These are phyloP conservation scores for Sinocyclocheilus anshuiensis DNA, from an alignment of 2,113 vertebrate genomes.

Conservation along the genomic window DNA sequence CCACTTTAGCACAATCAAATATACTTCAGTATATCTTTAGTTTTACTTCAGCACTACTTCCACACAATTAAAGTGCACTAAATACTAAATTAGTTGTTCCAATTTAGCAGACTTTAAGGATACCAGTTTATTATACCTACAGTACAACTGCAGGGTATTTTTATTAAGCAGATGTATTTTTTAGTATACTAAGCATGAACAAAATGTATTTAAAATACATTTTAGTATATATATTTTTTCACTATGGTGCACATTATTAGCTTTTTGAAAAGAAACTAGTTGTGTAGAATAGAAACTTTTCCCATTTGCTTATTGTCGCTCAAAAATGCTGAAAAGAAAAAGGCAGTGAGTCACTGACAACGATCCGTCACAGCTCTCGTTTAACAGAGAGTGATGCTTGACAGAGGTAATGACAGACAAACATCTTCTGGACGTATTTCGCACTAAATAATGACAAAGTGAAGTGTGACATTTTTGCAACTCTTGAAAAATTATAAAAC, in stretches of 20 bases:
- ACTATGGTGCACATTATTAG: not conserved
- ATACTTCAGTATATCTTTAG: no score
- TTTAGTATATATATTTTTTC: no score
- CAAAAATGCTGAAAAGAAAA: not conserved
- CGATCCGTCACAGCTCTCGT: not conserved
- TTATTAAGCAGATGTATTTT: no score
- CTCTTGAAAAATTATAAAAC: not conserved
- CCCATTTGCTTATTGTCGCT: not conserved
- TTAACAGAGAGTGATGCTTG: not conserved
- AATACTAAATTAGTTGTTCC: no score
- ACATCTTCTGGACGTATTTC: not conserved
- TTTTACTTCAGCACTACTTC: no score
- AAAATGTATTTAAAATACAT: no score
- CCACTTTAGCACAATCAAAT: no score
- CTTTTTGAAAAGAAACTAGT: not conserved
- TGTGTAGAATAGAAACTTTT: not conserved
- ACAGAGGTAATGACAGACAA: not conserved
- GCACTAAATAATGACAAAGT: not conserved
- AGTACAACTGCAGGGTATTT: no score
- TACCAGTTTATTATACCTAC: no score
- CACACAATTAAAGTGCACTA: no score
- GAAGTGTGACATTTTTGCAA: not conserved
- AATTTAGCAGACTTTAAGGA: no score
- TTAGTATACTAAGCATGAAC: no score
- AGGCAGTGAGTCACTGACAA: not conserved